Evolutionary conservation across 2,113 vertebrate genomes (phyloP), one percentile per base, ranked within the genome.

Genomic region (Caracal caracal): DNA sequence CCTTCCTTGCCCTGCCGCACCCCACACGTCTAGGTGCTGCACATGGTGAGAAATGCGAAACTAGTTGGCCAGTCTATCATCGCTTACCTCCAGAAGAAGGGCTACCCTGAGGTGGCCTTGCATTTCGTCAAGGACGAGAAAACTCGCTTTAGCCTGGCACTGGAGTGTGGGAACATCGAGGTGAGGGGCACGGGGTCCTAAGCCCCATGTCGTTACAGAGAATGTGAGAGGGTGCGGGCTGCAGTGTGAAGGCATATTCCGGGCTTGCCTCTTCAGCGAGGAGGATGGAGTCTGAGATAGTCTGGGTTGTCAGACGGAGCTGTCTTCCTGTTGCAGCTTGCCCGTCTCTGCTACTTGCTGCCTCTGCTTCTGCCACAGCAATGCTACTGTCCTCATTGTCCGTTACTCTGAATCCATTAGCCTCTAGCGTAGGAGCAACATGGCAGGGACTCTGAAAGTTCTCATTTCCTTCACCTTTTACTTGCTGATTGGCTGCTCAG

Each of bases 71-170:
- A 99, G 99, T 99, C 99, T 47, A 99, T 99, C 98, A 99, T 99
- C 10, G 99, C 99, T 4, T 99, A 99, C 98, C 99, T 99, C 94
- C 99, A 99, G 98, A 99, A 99, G 97, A 99, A 99, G 94, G 99
- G 99, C 28, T 99, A 99, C 98, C 99, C 99, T 0, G 99, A 99
- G 98, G 99, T 99, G 66, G 99, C 99, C 0, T 98, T 99, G 97
- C 99, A 99, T 98, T 99, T 99, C 0, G 99, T 99, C 43, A 99
- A 99, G 97, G 99, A 99, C 17, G 99, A 99, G 98, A 99, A 99
- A 96, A 99, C 99, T 0, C 99, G 99, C 26, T 99, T 99, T 94
- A 99, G 99, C 98, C 97, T 99, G 97, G 99, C 99, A 0, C 98
- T 99, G 93, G 99, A 99, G 97, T 99, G 99, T 43, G 99, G 99